Percentiles rank a stretch among this genome's conserved stretches.
Evolutionary conservation across 2,888 invertebrate species (phyloP).

Genomic region (Cloeon dipterum): DNA sequence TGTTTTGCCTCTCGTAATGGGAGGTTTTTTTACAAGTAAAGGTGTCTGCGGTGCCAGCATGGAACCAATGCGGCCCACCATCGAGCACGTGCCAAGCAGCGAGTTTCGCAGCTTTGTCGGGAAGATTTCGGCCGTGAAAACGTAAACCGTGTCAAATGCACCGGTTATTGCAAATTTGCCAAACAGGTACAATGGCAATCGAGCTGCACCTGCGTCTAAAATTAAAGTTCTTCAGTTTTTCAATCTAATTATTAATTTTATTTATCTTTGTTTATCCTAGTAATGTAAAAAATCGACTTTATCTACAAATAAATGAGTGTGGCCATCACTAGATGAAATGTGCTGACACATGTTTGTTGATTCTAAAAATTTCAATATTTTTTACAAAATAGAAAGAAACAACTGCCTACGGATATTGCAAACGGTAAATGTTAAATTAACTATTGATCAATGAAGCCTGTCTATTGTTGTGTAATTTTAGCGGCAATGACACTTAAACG

Average conservation of each 20-base stretch:
- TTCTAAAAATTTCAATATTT: too few relatives aligned
- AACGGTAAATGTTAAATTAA: too few relatives aligned
- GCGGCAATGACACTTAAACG: too few relatives aligned
- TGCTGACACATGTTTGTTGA: too few relatives aligned
- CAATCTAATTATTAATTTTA: not conserved
- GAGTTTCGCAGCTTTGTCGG: constrained; percentile 41
- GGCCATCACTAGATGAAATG: too few relatives aligned
- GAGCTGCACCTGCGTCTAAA: not conserved
- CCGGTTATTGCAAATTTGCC: constrained; percentile 41
- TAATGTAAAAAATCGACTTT: not conserved
- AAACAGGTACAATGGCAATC: constrained; percentile 28
- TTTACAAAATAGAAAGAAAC: too few relatives aligned
- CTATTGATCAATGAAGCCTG: too few relatives aligned
- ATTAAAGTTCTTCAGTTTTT: not conserved
- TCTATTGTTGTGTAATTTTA: too few relatives aligned
- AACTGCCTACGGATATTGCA: too few relatives aligned
- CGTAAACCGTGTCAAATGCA: constrained; percentile 39
- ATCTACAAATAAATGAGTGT: too few relatives aligned
- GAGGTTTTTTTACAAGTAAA: constrained; percentile 12
- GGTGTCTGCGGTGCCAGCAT: constrained; percentile 47
- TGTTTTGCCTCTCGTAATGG: too few relatives aligned
- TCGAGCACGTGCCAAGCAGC: constrained; percentile 39
- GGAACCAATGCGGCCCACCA: constrained; percentile 42
- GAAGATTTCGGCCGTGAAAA: constrained; percentile 46
- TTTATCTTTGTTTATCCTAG: not conserved